phyloP scores from a whole-genome alignment of 2,113 vertebrate genomes.

The Cygnus buccinator region DNA sequence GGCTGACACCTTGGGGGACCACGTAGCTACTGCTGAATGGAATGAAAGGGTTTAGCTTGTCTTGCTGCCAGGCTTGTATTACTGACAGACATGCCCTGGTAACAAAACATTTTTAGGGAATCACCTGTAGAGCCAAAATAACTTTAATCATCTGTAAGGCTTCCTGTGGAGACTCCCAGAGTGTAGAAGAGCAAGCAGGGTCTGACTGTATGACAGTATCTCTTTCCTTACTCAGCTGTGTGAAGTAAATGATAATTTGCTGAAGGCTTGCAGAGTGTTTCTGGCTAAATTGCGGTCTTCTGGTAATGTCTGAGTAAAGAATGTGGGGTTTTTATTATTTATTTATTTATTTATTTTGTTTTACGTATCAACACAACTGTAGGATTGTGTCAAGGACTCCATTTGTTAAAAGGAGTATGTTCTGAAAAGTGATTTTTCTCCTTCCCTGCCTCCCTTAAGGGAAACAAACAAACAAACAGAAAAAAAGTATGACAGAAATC shows the following conservation, averaged over 20 bases:
- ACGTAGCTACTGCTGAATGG: not conserved
- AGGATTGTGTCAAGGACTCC: not conserved
- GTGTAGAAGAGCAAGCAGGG: fast-evolving
- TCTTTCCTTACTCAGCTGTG: not conserved
- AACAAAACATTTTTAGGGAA: not conserved
- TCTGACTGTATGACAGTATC: not conserved
- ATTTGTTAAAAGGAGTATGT: not conserved
- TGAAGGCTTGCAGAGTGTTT: not conserved
- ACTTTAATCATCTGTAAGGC: not conserved
- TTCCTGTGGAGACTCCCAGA: not conserved
- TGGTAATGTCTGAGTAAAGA: not conserved
- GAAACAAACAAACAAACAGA: too few relatives aligned
- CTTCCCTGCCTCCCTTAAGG: not conserved
- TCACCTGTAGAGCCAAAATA: not conserved
- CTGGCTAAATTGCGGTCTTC: not conserved
- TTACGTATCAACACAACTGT: not conserved
- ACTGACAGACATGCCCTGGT: not conserved
- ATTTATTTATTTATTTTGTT: not conserved
- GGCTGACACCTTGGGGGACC: not conserved
- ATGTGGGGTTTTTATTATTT: too few relatives aligned
- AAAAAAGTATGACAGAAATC: not conserved
- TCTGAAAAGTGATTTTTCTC: not conserved
- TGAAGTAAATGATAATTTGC: not conserved
- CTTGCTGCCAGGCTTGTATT: not conserved
- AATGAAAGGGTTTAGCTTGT: not conserved